A percentile compares a stretch with the other conserved stretches of the same genome.
These are phyloP conservation scores for Plodia interpunctella DNA, from an alignment of 1,140 invertebrate genomes.

Conservation along the genomic window DNA sequence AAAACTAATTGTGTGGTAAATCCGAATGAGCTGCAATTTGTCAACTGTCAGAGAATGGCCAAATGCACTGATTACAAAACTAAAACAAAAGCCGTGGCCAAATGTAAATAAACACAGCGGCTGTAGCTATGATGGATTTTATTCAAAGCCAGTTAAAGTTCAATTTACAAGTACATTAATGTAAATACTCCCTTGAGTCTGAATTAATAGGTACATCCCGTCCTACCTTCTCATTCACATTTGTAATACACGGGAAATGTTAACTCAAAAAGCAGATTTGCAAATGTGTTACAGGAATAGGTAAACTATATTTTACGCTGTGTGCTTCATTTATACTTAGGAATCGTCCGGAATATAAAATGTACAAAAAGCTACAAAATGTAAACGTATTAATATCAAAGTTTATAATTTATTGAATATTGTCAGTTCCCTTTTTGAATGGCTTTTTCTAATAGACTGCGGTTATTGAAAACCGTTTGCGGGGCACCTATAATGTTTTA, in stretches of 20 bases:
- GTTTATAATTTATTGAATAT: too few relatives aligned
- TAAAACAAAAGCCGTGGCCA: constrained; percentile 12
- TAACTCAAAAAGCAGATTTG: background rate
- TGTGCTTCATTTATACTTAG: background rate
- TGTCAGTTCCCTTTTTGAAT: background rate
- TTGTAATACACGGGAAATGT: background rate
- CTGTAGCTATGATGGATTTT: background rate
- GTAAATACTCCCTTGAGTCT: background rate
- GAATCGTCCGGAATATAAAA: too few relatives aligned
- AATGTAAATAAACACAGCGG: constrained; percentile 1
- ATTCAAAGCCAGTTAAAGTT: background rate
- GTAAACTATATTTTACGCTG: background rate
- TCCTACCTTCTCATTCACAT: background rate
- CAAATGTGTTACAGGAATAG: background rate
- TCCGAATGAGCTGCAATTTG: constrained; percentile 47
- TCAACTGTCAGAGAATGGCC: constrained; percentile 26
- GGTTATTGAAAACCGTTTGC: constrained; percentile 65
- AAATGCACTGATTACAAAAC: constrained; percentile 20
- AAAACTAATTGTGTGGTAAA: constrained; percentile 56
- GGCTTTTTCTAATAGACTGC: constrained; percentile 7
- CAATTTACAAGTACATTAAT: background rate
- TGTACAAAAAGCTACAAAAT: too few relatives aligned
- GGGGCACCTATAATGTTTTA: constrained; percentile 72
- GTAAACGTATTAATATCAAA: too few relatives aligned
- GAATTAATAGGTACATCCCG: background rate